Base-by-base conservation (phyloP, 2,888 invertebrate genomes). In the Epinotia bilunana region DNA sequence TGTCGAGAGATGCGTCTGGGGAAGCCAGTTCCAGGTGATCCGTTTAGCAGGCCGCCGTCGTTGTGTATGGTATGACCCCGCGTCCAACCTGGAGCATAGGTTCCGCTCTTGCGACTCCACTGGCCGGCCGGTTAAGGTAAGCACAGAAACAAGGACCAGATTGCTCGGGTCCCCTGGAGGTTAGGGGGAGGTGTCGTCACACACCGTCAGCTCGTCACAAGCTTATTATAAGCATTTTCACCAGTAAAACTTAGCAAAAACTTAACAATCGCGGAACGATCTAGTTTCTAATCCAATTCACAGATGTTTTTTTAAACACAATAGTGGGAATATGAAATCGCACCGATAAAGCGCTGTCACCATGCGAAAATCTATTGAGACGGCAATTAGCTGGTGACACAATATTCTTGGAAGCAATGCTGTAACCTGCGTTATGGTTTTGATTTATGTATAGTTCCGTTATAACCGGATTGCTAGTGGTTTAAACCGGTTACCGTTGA, bases 251-350 rank as follows among this genome's bases (percentile, higher is more conserved):
- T 63, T 33, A n/a, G 67, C 57, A 75, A 72, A 71, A 75, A 75
- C 16, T 39, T 13, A 74, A 74, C 75, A 72, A 75, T 67, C 75
- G 71, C 43, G 70, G 46, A 71, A 67, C 62, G 67, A 72, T 75
- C 71, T 55, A 75, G 72, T 72, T 72, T 72, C 75, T 75, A 75
- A 75, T 72, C 65, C 55, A 67, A 57, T 71, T 74, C 70, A 65
- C 71, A 64, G 60, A 73, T 68, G 73, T 77, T 77, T 74, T 73
- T 76, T 74, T 53, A 70, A 49, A 70, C 23, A 79, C 78, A 81
- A 81, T 81, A 9, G 76, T 80, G 80, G 78, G 80, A 80, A 78
- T 64, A 64, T 73, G 76, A 78, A 78, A 76, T 71, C 73, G 64
- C 62, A 39, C 64, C 60, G 69, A 67, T 74, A 74, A 55, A 57